phyloP scores from a whole-genome alignment of 2,797 vertebrate species.

The Anisognathus igniventris region DNA sequence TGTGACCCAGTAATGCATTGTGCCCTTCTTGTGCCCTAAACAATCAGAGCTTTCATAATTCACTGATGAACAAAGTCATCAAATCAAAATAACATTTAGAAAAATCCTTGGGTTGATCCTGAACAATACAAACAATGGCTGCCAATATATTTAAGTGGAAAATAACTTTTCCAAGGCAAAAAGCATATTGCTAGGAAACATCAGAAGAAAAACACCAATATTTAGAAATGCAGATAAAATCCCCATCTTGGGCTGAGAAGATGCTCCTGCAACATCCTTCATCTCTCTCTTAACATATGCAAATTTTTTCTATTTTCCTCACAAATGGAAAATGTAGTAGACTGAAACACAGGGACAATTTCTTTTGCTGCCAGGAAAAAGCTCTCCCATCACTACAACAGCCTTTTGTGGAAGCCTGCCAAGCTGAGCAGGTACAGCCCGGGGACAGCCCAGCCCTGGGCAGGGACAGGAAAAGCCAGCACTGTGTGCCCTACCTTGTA shows the following conservation, averaged over 20 bases:
- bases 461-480: background rate
- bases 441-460: background rate
- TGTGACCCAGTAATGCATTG: background rate
- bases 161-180: background rate
- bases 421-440: background rate
- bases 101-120: conserved; percentile 47
- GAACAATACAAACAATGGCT: conserved; percentile 53
- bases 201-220: background rate
- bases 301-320: background rate
- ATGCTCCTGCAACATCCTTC: background rate
- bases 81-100: conserved; percentile 63
- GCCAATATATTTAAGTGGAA: conserved; percentile 2
- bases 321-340: background rate
- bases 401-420: background rate
- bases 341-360: background rate
- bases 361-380: background rate
- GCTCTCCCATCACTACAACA: background rate
- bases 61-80: conserved; percentile 61
- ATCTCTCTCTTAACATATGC: background rate
- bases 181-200: background rate
- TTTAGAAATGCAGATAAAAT: conserved; percentile 13
- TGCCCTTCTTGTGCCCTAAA: conserved; percentile 44
- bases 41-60: conserved; percentile 67
- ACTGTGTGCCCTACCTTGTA: background rate
- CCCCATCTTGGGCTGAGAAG: background rate